Percentiles rank a stretch among this genome's conserved stretches.
phyloP scores from a whole-genome alignment of 2,797 vertebrate genomes.

The Chelonia mydas region DNA sequence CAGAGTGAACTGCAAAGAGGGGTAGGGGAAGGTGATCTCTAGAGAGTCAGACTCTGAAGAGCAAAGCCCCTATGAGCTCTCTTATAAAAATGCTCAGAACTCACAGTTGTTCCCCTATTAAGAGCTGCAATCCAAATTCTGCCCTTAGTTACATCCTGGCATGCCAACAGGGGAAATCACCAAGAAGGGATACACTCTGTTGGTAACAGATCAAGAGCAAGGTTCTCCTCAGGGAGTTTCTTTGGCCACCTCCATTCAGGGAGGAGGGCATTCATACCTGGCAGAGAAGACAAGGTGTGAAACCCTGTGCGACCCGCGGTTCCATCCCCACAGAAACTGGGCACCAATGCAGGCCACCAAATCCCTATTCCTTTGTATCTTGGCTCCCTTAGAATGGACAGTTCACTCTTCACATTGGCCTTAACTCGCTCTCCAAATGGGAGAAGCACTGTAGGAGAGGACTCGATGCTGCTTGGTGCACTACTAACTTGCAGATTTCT shows the following conservation, averaged over 20 bases:
- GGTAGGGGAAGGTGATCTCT: neutral
- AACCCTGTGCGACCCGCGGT: neutral
- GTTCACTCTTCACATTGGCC: neutral
- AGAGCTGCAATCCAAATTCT: conserved; percentile 32
- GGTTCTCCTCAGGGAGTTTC: fast-evolving
- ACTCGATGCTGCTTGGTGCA: neutral
- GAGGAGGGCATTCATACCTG: neutral
- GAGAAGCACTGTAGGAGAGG: neutral
- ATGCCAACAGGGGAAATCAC: conserved; percentile 44
- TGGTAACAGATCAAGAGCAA: neutral
- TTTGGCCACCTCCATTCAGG: fast-evolving
- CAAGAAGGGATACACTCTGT: neutral
- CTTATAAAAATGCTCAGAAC: conserved; percentile 40
- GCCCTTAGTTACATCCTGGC: conserved; percentile 4
- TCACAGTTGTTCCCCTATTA: conserved; percentile 2
- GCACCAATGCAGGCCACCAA: fast-evolving
- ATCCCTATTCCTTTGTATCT: neutral
- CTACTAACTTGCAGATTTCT: neutral
- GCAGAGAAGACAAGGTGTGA: neutral
- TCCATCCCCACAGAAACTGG: neutral
- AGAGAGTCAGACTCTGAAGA: neutral
- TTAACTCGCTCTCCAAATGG: neutral
- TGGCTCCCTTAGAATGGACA: neutral
- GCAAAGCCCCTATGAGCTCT: conserved; percentile 16
- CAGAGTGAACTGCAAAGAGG: conserved; percentile 1